Conservation (phyloP, 2,888 invertebrate species). For the Sarcophaga carnaria region DNA sequence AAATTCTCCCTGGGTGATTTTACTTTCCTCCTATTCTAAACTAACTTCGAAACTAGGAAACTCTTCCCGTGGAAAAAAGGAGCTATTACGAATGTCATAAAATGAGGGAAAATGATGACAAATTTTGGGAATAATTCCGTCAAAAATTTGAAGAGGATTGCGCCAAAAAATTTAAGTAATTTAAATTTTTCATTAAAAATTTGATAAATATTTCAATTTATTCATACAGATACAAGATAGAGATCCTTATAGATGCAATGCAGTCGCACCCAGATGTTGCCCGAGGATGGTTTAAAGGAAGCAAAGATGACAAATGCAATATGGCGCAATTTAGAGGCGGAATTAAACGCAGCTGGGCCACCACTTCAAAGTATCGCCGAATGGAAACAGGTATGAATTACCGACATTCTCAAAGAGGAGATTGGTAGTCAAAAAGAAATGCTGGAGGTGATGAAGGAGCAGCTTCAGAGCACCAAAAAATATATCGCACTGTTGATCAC, state of each 20-base stretch:
- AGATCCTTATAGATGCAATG: constrained; percentile 19
- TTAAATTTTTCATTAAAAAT: constrained; percentile 39
- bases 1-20: too few species aligned
- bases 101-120: too few species aligned
- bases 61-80: too few species aligned
- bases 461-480: constrained; percentile 40
- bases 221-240: constrained; percentile 24
- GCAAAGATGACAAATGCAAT: constrained; percentile 32
- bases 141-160: too few species aligned
- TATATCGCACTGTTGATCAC: constrained; percentile 40
- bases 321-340: constrained; percentile 44
- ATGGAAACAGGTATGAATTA: constrained; percentile 37
- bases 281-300: constrained; percentile 26
- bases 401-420: constrained; percentile 35
- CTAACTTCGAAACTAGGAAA: too few species aligned
- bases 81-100: too few species aligned
- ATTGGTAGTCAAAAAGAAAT: constrained; percentile 42
- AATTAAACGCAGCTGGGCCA: constrained; percentile 48
- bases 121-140: too few species aligned
- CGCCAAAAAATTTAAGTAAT: constrained; percentile 32
- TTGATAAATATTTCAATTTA: constrained; percentile 28
- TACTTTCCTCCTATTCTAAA: too few species aligned
- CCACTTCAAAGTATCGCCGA: constrained; percentile 48
- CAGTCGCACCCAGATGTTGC: constrained; percentile 30
- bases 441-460: constrained; percentile 39